These are phyloP conservation scores for Aphis gossypii DNA, from an alignment of 1,140 invertebrate genomes.

Conservation along the genomic window DNA sequence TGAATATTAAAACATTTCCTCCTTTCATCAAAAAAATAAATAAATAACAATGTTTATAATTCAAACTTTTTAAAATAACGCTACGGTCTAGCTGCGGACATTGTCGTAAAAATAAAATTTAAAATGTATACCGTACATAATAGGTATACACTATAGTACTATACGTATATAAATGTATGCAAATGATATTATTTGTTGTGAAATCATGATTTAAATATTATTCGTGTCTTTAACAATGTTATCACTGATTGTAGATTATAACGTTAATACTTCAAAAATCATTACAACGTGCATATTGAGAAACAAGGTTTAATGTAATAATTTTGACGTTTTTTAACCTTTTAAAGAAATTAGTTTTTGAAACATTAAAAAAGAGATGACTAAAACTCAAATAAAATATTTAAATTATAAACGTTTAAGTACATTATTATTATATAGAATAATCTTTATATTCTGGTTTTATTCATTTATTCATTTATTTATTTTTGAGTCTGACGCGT, in stretches of 20 bases:
- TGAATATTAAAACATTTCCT: conserved; percentile 40
- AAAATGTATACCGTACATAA: neutral
- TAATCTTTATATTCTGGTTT: neutral
- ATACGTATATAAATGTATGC: neutral
- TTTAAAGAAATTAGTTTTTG: neutral
- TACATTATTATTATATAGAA: too few relatives aligned
- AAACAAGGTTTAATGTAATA: neutral
- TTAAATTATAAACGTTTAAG: neutral
- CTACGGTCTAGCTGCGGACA: neutral
- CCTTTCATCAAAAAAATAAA: neutral
- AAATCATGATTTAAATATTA: neutral
- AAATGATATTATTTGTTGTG: neutral
- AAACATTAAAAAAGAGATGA: neutral
- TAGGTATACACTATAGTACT: neutral
- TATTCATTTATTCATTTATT: neutral
- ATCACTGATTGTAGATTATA: neutral
- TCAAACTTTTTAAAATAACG: conserved; percentile 22
- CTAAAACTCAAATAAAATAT: neutral
- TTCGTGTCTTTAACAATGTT: neutral
- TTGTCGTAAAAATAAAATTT: conserved; percentile 8
- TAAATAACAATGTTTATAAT: conserved; percentile 38
- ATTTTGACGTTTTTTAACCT: neutral
- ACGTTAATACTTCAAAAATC: neutral
- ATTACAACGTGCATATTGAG: neutral
- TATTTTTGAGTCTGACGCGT: neutral